A percentile compares a stretch with the other conserved stretches of the same genome.
Evolutionary conservation across 2,113 vertebrate genomes (phyloP).

Genomic region (Hemichromis elongatus): DNA sequence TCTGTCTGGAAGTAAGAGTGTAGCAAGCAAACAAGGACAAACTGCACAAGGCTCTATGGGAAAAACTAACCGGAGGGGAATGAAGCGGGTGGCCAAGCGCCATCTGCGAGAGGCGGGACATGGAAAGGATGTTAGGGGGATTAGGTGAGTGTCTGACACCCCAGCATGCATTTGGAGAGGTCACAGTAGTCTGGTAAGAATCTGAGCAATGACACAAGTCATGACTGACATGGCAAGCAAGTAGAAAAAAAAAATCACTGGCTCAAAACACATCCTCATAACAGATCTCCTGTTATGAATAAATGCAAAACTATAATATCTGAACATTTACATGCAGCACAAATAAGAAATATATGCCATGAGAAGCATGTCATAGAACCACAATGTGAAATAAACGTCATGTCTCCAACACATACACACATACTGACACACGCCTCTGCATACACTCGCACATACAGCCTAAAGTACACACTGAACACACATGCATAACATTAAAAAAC

Average conservation of each 20-base stretch:
- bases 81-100: slow-evolving; percentile 59
- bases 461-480: neutral
- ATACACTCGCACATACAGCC: neutral
- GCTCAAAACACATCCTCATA: neutral
- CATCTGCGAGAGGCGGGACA: slow-evolving; percentile 68
- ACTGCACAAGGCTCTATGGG: slow-evolving; percentile 48
- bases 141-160: slow-evolving; percentile 24
- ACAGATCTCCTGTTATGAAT: slow-evolving; percentile 9
- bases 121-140: slow-evolving; percentile 62
- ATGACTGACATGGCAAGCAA: slow-evolving; percentile 9
- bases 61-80: slow-evolving; percentile 71
- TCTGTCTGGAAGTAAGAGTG: slow-evolving; percentile 71
- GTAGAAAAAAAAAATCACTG: neutral
- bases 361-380: slow-evolving; percentile 17
- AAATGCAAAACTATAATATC: neutral
- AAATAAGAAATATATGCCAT: slow-evolving; percentile 11
- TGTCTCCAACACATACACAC: slow-evolving; percentile 5
- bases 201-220: slow-evolving; percentile 9
- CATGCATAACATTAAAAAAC: slow-evolving; percentile 48
- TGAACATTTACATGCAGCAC: slow-evolving; percentile 43
- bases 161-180: slow-evolving; percentile 65
- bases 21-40: slow-evolving; percentile 38
- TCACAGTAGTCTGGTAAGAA: slow-evolving; percentile 12
- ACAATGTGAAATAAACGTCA: slow-evolving; percentile 45
- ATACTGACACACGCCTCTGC: neutral